Evolutionary conservation across 2,888 invertebrate species (phyloP).

Genomic region (Margaritifera margaritifera): DNA sequence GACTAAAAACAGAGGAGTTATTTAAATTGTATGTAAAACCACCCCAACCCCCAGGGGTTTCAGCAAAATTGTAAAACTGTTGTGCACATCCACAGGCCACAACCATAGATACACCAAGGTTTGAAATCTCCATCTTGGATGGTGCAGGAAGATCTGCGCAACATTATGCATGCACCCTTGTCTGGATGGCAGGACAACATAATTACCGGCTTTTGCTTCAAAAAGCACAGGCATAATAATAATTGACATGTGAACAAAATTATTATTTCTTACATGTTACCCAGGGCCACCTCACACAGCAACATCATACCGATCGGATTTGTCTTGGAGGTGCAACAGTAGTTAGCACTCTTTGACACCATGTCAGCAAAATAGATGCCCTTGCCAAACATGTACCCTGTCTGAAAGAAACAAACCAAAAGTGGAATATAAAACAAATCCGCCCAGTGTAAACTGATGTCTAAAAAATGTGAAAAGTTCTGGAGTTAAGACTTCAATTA

Average conservation of each 20-base stretch:
- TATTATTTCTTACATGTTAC: constrained; percentile 83
- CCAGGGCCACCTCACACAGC: constrained; percentile 94
- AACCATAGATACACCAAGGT: no score
- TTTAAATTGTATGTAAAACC: no score
- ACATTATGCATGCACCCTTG: not conserved
- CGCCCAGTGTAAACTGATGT: no score
- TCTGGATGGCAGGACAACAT: not conserved
- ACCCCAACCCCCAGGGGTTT: no score
- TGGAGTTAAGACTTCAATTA: no score
- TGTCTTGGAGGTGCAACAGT: constrained; percentile 84
- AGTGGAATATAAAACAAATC: not conserved
- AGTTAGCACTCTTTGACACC: constrained; percentile 98
- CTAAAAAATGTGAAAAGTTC: no score
- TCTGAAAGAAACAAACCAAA: constrained; percentile 60
- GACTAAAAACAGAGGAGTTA: no score
- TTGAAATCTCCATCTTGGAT: no score
- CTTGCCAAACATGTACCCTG: constrained; percentile 94
- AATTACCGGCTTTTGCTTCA: not conserved
- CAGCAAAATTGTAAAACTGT: no score
- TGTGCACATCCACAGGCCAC: no score
- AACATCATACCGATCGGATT: constrained; percentile 88
- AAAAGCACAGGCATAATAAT: not conserved
- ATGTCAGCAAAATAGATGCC: constrained; percentile 97
- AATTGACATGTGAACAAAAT: not conserved
- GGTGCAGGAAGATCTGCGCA: no score